Base-by-base conservation (phyloP, 1,140 invertebrate species). In the Aphis craccivora region DNA sequence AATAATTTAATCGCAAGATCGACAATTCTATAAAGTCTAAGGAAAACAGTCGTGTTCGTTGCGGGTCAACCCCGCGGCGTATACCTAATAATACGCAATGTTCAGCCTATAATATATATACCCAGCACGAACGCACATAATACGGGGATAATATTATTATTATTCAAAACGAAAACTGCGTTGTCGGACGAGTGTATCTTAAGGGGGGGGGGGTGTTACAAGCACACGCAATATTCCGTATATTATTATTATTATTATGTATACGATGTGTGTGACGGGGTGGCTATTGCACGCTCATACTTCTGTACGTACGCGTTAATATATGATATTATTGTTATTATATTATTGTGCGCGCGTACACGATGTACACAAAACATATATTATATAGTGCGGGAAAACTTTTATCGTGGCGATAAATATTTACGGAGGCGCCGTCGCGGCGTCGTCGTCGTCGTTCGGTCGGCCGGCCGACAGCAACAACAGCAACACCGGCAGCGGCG, bases 361-460 rank as follows among this genome's bases (percentile, higher is more conserved):
- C 14, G 3, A 51, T 51, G 3, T 14, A 20, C 48, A 2, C 48
- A n/a, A 18, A 30, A n/a, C n/a, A n/a, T n/a, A n/a, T n/a, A n/a
- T n/a, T 30, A n/a, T 35, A 6, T n/a, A n/a, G 60, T n/a, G 60
- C 37, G 37, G 37, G 60, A 76, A n/a, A n/a, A 76, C 30, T 76
- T 76, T 76, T 76, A 76, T 76, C n/a, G 30, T 30, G 14, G 25
- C 18, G 22, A 83, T 83, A 83, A 37, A 37, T 83, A 83, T 83
- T 83, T 83, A 87, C 45, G n/a, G n/a, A 87, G 86, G 86, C 86
- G 86, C 43, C 86, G 86, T 45, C 45, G 86, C 86, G 86, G n/a
- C 23, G 37, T 40, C 23, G 60, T 76, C 60, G n/a, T 67, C 11
- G 67, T 30, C 23, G 43, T n/a, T 45, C 25, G 22, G 35, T 9